Evolutionary conservation across 30 jellyfish, hydroid and myxozoan species (phyloP), one percentile per base, ranked within the genome.

Genomic region (Aurelia coerulea): DNA sequence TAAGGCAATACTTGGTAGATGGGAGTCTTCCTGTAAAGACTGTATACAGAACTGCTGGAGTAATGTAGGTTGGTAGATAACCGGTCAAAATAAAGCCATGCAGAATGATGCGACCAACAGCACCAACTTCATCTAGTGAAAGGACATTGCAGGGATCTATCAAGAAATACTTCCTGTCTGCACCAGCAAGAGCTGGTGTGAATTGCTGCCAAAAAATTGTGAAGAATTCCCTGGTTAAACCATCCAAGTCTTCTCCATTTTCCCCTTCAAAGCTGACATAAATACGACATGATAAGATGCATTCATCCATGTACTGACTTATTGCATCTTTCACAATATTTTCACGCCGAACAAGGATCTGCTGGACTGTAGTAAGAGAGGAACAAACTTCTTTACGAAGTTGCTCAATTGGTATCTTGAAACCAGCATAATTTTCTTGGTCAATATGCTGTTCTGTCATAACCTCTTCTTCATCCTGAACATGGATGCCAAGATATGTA

Each of bases 161-260:
- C 3, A 32, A 17, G 10, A 60, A 60, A 60, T 60, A 60, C 33
- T 60, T 60, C 9, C 34, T 15, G 9, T 60, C 34, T 15, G 34
- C 34, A 60, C 69, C 69, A 15, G 69, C 69, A 60, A 60, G 69
- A 23, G 34, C 34, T 17, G 34, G 4, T 14, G 75, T 23, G 34
- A 17, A 60, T 10, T 60, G 34, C 34, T 60, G 69, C 78, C 78
- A 68, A 12, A 68, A 68, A 6, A 31, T n/a, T 3, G 78, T 2
- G 65, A 68, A 68, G 11, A 68, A 68, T 68, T 68, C 78, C 15
- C 78, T 4, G 78, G 58, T 68, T 4, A 68, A 32, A 8, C 78
- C 78, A 68, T 68, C 78, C 3, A 68, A 31, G 58, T 68, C 78
- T 18, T 68, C 78, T 3, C 78, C 78, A 31, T 17, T 17, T 68